phyloP scores from a whole-genome alignment of 2,888 invertebrate species.

The Drosophila mayaguana region DNA sequence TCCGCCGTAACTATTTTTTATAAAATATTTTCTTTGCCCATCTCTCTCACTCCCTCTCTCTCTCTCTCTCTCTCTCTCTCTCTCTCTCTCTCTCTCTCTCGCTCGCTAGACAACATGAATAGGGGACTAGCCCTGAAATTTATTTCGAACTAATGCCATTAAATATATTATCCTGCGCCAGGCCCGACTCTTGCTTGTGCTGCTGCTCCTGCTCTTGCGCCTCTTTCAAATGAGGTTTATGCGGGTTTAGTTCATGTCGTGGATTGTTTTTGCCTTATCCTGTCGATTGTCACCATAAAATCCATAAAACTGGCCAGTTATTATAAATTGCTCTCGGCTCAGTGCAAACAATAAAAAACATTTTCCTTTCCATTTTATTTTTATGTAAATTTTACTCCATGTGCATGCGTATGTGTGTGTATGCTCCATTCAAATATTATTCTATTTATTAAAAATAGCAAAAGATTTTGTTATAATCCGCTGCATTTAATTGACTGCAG shows the following conservation, averaged over 20 bases:
- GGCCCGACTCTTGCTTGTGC: constrained; percentile 8
- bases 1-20: constrained; percentile 37
- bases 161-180: constrained; percentile 37
- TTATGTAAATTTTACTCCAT: constrained; percentile 17
- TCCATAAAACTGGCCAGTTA: constrained; percentile 68
- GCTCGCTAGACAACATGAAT: constrained; percentile 57
- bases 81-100: constrained; percentile 26
- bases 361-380: constrained; percentile 25
- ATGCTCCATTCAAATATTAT: constrained; percentile 65
- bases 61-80: constrained; percentile 49
- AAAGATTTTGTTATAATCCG: constrained; percentile 68
- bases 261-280: constrained; percentile 72
- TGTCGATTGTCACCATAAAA: constrained; percentile 74
- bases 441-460: constrained; percentile 71
- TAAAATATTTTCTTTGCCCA: constrained; percentile 49
- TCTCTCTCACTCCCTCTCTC: constrained; percentile 30
- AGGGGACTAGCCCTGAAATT: constrained; percentile 47
- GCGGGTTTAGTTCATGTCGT: constrained; percentile 65
- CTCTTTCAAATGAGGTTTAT: constrained; percentile 47
- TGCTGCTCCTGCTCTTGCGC: neutral
- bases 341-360: constrained; percentile 37
- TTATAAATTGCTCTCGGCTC: constrained; percentile 63
- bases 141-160: constrained; percentile 71
- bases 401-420: constrained; percentile 14
- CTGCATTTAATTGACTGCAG: constrained; percentile 74